Evolutionary conservation across 2,888 invertebrate genomes (phyloP).

Genomic region (Protodeltote pygarga): DNA sequence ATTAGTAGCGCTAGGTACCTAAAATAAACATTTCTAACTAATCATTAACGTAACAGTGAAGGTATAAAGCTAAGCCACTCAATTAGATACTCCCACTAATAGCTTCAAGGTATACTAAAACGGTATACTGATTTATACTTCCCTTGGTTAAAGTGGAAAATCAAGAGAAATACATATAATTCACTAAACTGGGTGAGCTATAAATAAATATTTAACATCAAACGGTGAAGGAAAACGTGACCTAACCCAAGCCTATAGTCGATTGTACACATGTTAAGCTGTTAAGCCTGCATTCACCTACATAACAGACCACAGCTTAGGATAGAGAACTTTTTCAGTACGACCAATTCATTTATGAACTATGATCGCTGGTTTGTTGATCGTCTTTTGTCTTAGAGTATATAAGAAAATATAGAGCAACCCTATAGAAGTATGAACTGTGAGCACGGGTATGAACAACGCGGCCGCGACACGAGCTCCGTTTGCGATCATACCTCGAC

Average conservation of each 20-base stretch:
- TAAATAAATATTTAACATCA: constrained; percentile 39
- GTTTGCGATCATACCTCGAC: no score
- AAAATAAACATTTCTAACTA: constrained; percentile 13
- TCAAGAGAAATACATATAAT: constrained; percentile 39
- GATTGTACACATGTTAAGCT: constrained; percentile 28
- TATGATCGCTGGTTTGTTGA: no score
- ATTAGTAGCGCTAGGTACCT: not conserved
- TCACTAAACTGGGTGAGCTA: constrained; percentile 30
- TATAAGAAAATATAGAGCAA: no score
- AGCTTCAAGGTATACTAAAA: constrained; percentile 20
- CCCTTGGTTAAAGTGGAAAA: constrained; percentile 32
- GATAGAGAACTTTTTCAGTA: no score
- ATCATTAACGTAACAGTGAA: constrained; percentile 9
- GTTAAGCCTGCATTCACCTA: constrained; percentile 21
- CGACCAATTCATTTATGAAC: no score
- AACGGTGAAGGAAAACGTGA: constrained; percentile 41
- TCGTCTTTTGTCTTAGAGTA: no score
- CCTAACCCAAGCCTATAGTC: constrained; percentile 34
- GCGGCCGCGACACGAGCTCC: no score
- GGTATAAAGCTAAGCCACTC: constrained; percentile 9
- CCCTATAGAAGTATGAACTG: no score
- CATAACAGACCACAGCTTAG: no score
- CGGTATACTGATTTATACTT: constrained; percentile 28
- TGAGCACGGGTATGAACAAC: no score
- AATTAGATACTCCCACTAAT: constrained; percentile 20